These are phyloP conservation scores for Columbina picui DNA, from an alignment of 2,113 vertebrate species.

Conservation along the genomic window DNA sequence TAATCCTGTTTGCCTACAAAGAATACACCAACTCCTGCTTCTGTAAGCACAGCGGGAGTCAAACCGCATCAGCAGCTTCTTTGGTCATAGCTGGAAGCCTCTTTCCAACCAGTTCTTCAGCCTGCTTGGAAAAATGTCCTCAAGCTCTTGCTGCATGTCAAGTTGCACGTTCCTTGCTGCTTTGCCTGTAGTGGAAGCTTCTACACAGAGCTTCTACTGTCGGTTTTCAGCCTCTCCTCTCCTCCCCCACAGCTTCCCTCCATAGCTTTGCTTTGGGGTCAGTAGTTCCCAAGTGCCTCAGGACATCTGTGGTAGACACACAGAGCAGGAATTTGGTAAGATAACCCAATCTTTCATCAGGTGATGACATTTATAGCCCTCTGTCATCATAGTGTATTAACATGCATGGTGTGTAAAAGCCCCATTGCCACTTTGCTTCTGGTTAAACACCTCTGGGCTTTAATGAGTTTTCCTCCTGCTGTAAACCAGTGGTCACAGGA, in stretches of 20 bases:
- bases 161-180: background rate
- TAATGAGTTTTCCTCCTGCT: background rate
- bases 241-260: background rate
- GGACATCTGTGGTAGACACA: background rate
- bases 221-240: background rate
- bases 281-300: background rate
- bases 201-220: background rate
- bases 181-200: too few species aligned
- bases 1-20: constrained; percentile 47
- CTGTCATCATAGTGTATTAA: background rate
- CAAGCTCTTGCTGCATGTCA: background rate
- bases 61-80: constrained; percentile 15
- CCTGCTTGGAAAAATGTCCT: background rate
- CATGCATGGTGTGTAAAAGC: background rate
- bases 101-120: constrained; percentile 40
- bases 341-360: background rate
- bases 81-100: background rate
- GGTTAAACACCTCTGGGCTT: background rate
- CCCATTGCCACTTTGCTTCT: background rate
- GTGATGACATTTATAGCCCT: background rate
- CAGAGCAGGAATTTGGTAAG: background rate
- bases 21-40: background rate
- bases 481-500: background rate
- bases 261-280: background rate
- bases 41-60: constrained; percentile 29